Conservation (phyloP, 2,888 invertebrate genomes). For the Drosophila buzzatii region DNA sequence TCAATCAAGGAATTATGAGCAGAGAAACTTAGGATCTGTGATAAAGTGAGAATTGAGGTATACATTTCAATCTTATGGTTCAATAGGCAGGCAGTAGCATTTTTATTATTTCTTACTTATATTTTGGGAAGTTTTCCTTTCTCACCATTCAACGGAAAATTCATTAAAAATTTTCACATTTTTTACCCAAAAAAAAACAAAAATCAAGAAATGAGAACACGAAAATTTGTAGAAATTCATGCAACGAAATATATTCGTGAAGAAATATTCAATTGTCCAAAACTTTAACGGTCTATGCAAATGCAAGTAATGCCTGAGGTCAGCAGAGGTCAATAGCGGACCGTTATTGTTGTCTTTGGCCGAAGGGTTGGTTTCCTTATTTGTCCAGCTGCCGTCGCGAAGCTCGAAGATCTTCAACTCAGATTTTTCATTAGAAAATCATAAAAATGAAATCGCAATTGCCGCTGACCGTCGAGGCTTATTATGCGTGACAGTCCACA, state of each 20-base stretch:
- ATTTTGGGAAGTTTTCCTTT: not conserved
- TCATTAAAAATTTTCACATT: constrained; percentile 54
- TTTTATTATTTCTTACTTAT: not conserved
- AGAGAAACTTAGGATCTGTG: constrained; percentile 16
- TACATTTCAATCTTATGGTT: constrained; percentile 69
- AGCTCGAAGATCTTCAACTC: constrained; percentile 53
- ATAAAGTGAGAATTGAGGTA: constrained; percentile 25
- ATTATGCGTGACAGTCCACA: constrained; percentile 78
- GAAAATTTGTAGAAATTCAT: constrained; percentile 58
- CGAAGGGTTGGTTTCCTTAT: constrained; percentile 75
- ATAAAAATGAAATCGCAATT: constrained; percentile 74
- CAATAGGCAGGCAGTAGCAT: constrained; percentile 50
- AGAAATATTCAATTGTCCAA: constrained; percentile 37
- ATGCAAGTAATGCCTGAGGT: constrained; percentile 77
- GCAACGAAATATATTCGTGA: constrained; percentile 18
- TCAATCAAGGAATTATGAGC: constrained; percentile 63
- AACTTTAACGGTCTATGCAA: constrained; percentile 75
- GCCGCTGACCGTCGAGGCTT: constrained; percentile 32
- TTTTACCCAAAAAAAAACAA: constrained; percentile 49
- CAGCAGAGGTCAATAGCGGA: constrained; percentile 79
- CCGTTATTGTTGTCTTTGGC: constrained; percentile 48
- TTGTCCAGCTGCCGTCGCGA: constrained; percentile 65
- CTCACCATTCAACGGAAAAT: constrained; percentile 47
- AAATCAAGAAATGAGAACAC: constrained; percentile 27
- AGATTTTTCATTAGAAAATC: constrained; percentile 76